Evolutionary conservation across 53 echinoderm and acorn worm genomes (phyloP), one percentile per base, ranked within the genome.

Genomic region (Patiria pectinifera): DNA sequence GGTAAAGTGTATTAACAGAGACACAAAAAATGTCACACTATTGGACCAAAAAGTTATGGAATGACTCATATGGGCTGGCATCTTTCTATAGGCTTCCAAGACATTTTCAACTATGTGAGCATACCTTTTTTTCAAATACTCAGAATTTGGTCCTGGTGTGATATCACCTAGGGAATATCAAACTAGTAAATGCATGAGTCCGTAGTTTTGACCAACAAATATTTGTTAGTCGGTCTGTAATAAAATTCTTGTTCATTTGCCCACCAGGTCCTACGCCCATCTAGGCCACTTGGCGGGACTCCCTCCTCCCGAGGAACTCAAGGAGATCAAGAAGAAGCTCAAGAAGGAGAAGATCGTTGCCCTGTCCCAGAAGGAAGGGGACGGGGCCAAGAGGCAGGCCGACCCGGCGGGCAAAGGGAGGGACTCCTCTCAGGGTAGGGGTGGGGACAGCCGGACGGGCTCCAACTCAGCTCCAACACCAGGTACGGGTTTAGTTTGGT

Each of bases 201-300:
- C n/a, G n/a, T n/a, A n/a, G n/a, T 35, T 35, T 35, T 12, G 16
- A 86, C 44, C n/a, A 13, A 23, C 62, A 24, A 60, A 60, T 60
- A 60, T 8, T 60, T 12, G 35, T 60, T 60, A 8, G 12, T 12
- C 60, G 12, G 60, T 60, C 60, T 60, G 60, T 60, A 8, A 60
- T 12, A 8, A 11, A 11, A 18, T 66, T 66, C 66, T 66, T 14
- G 63, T 44, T 59, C 69, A 1, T 86, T n/a, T 74, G 18, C 43
- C 21, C 4, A 66, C 21, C 66, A 84, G 96, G 84, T 91, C 94
- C 25, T 96, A 96, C 85, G 91, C 79, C 66, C 95, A 94, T 69
- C 95, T 96, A 1, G 87, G 94, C 24, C 91, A 94, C 76, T 92
- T 96, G 12, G 93, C 96, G 1, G 96, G 96, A 61, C 87, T 93